phyloP scores from a whole-genome alignment of 2,797 vertebrate species.

The Malacoctenus gilli region DNA sequence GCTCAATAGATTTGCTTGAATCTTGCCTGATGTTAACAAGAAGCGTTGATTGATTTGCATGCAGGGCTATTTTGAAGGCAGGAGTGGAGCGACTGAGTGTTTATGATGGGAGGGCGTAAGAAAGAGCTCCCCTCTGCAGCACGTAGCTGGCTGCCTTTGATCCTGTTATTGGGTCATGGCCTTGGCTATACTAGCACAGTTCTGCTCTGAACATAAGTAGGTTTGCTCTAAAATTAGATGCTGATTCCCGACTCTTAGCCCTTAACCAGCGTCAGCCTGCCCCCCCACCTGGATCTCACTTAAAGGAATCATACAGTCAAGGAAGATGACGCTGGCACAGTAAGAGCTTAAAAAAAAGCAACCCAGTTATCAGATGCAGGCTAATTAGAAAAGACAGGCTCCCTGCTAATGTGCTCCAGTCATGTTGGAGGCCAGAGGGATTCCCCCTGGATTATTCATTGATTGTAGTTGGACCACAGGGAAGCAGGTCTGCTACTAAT shows the following conservation, averaged over 20 bases:
- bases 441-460: conserved; percentile 69
- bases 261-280: conserved; percentile 53
- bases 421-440: conserved; percentile 56
- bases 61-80: too few relatives aligned
- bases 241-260: conserved; percentile 77
- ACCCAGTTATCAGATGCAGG: background rate
- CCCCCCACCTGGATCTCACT: conserved; percentile 29
- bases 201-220: conserved; percentile 75
- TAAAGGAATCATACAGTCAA: conserved; percentile 1
- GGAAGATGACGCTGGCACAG: background rate
- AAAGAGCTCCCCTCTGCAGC: conserved; percentile 35
- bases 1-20: too few relatives aligned
- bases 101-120: conserved; percentile 16
- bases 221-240: conserved; percentile 80
- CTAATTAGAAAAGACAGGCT: conserved; percentile 43
- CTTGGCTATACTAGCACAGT: conserved; percentile 76
- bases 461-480: conserved; percentile 57
- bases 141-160: conserved; percentile 66
- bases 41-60: too few relatives aligned
- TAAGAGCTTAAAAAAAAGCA: background rate
- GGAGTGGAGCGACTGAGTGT: too few relatives aligned
- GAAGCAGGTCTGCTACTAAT: conserved; percentile 60
- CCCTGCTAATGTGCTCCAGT: conserved; percentile 37
- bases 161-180: conserved; percentile 80
- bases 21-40: too few relatives aligned